Conservation (phyloP, 2,888 invertebrate genomes). For the Drosophila prolongata region DNA sequence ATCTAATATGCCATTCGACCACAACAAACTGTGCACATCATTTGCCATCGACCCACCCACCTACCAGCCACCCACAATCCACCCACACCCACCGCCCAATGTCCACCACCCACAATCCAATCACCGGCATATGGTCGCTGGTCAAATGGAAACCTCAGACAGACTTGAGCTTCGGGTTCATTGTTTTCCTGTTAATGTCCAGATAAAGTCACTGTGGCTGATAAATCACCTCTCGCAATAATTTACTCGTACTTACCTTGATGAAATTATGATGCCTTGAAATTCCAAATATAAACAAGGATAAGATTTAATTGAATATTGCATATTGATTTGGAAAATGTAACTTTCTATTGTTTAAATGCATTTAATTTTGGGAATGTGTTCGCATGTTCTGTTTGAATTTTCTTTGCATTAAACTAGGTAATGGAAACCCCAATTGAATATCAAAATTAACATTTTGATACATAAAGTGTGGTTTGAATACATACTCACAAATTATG, state of each 20-base stretch:
- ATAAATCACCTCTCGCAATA: slow-evolving; percentile 24
- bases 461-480: too few species aligned
- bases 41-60: slow-evolving; percentile 27
- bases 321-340: not conserved
- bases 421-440: too few species aligned
- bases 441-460: too few species aligned
- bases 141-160: slow-evolving; percentile 9
- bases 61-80: not conserved
- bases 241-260: slow-evolving; percentile 8
- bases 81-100: not conserved
- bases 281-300: not conserved
- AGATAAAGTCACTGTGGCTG: slow-evolving; percentile 22
- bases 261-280: slow-evolving; percentile 10
- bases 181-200: slow-evolving; percentile 31
- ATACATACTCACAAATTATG: too few species aligned
- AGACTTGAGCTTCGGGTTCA: slow-evolving; percentile 25
- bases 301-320: not conserved
- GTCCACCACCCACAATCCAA: slow-evolving; percentile 3
- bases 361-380: too few species aligned
- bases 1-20: slow-evolving; percentile 75
- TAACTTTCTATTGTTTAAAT: too few species aligned
- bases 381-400: too few species aligned
- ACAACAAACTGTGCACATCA: slow-evolving; percentile 66
- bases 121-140: slow-evolving; percentile 3
- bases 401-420: too few species aligned